Evolutionary conservation across 2,797 vertebrate species (phyloP).

Genomic region (Eospalax fontanierii): DNA sequence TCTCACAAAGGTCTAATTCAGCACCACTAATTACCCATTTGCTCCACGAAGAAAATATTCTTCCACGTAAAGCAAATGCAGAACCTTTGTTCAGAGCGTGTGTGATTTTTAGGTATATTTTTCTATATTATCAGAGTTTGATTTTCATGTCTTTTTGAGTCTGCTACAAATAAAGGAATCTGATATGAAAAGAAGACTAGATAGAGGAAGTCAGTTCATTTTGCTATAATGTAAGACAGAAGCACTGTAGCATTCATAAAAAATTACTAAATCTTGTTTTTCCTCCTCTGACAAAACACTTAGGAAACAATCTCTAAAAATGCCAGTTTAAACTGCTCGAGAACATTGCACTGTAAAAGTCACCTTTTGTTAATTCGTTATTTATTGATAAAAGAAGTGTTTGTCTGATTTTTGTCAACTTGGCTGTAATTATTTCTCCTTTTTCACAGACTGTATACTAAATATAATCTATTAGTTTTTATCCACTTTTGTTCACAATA

Average conservation of each 20-base stretch:
- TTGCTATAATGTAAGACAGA: constrained; percentile 64
- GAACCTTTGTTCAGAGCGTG: constrained; percentile 39
- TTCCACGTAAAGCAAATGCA: not conserved
- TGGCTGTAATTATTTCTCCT: constrained; percentile 36
- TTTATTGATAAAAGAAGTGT: constrained; percentile 77
- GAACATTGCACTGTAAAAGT: constrained; percentile 58
- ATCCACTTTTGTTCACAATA: constrained; percentile 56
- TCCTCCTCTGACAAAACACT: constrained; percentile 71
- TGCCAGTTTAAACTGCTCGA: constrained; percentile 61
- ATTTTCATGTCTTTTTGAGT: constrained; percentile 75
- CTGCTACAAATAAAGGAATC: constrained; percentile 60
- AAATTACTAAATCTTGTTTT: constrained; percentile 64
- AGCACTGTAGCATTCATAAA: constrained; percentile 58
- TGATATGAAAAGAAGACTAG: not conserved
- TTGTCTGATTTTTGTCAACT: constrained; percentile 48
- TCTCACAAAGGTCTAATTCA: constrained; percentile 48
- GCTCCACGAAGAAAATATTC: not conserved
- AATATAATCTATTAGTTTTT: constrained; percentile 65
- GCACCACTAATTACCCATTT: constrained; percentile 63
- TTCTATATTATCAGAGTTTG: constrained; percentile 67
- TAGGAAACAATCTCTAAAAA: constrained; percentile 67
- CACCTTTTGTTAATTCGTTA: constrained; percentile 67
- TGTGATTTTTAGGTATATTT: constrained; percentile 63
- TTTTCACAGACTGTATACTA: constrained; percentile 60
- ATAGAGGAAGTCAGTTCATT: constrained; percentile 59